Base-by-base conservation (phyloP, 2,797 vertebrate genomes). In the Dipus sagitta region DNA sequence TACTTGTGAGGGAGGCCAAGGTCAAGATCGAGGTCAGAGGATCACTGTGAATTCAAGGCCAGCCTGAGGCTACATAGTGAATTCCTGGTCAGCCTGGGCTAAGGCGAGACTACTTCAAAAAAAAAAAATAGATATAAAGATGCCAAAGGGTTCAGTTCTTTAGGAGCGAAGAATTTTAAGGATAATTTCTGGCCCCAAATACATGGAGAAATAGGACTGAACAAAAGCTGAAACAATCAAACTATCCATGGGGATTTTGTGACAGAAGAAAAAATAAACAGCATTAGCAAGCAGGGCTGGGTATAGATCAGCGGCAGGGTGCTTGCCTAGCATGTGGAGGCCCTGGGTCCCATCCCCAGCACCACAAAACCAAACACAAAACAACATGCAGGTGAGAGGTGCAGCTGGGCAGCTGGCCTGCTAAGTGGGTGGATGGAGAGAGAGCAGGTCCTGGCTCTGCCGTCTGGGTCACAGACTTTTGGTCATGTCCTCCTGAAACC, bases 81-180 rank as follows among this genome's bases (percentile, higher is more conserved):
- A 47, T 11, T 47, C 47, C 47, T 8, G 47, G 47, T 47, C 47
- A 47, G 47, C 47, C 47, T 47, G 47, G 8, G 47, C 47, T 47
- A 47, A 11, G 10, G 47, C 10, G 8, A 47, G 47, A 47, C 47
- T 47, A 47, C 47, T 6, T 47, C 47, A 11, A 47, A 47, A 47
- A 47, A 54, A 54, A 60, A 86, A 90, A 88, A 71, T 75, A 90
- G 75, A 82, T 58, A 18, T 82, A 94, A 77, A 78, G 78, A 83
- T 83, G 91, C 34, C 18, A 75, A 76, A 83, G 42, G 65, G 86
- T 12, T 47, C 9, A 38, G 58, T 81, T 38, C 60, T 52, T 81
- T 80, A 67, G 52, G 82, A 90, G 52, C 30, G 42, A 88, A 78
- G 90, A 47, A n/a, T 81, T 72, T 42, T 84, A 26, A 38, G 71